Base-by-base conservation (phyloP, 2,888 invertebrate genomes). In the Drosophila siamana region DNA sequence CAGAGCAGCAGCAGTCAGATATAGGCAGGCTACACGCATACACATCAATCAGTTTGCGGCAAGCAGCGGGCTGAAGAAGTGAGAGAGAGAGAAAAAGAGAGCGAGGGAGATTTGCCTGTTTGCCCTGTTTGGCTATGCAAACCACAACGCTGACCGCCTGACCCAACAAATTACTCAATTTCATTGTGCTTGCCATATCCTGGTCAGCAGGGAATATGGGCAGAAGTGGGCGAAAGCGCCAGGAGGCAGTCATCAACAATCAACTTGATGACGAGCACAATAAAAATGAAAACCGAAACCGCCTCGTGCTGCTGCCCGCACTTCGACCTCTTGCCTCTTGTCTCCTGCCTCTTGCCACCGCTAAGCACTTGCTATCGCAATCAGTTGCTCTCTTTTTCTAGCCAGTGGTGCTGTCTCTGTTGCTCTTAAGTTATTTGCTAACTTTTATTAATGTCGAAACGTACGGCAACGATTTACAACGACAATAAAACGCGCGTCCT, bases 391-490 rank as follows among this genome's bases (percentile, higher is more conserved):
- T 46, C 56, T 60, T 61, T 65, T 64, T 62, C 61, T 57, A 60
- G 4, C 60, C 61, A 56, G 57, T 3, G 43, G 5, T 13, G 22
- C 44, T 24, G 13, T 36, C 60, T 63, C 47, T 59, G 72, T 71
- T 54, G 40, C 74, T 76, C 67, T 67, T 68, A 73, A 85, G 85
- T 81, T 86, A 86, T 86, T 86, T 86, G 85, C 85, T 86, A 86
- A 86, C 85, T 86, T 86, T 86, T 86, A 86, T 86, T 86, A 86
- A 86, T 86, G 85, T 86, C 84, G 85, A 86, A 86, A 86, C 85
- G 85, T 86, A 86, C 84, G 79, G 86, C 81, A 86, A 86, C 85
- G 85, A 86, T 86, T 86, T 86, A 88, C 88, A 86, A 86, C 88
- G 87, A 86, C 85, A 86, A 86, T 86, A 86, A 86, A 85, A 83